Conservation (phyloP, 2,888 invertebrate species). For the Hypomecis atomaria region DNA sequence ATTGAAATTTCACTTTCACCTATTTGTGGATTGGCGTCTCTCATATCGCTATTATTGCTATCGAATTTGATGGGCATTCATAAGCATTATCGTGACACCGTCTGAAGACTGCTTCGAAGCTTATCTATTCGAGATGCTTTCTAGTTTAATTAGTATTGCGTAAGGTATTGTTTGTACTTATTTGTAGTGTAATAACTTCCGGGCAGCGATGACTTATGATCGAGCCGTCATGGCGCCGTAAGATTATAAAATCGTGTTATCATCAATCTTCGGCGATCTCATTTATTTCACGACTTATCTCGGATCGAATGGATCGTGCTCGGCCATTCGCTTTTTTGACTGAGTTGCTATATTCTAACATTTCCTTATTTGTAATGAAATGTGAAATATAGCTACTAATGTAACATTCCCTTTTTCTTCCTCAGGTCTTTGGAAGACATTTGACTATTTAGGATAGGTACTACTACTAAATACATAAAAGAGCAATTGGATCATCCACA, state of each 20-base stretch:
- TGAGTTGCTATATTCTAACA: not conserved
- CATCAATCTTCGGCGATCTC: constrained; percentile 35
- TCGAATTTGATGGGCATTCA: constrained; percentile 72
- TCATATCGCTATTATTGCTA: constrained; percentile 57
- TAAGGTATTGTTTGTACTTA: constrained; percentile 45
- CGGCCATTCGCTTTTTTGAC: constrained; percentile 27
- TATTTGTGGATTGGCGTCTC: constrained; percentile 61
- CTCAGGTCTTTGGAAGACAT: no score
- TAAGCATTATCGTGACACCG: constrained; percentile 65
- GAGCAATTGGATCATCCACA: no score
- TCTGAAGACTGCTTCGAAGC: constrained; percentile 7
- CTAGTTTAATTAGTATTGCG: constrained; percentile 65
- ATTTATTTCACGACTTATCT: constrained; percentile 35
- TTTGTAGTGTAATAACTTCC: constrained; percentile 29
- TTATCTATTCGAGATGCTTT: constrained; percentile 59
- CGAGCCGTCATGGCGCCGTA: constrained; percentile 20
- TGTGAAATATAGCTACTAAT: not conserved
- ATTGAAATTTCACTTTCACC: constrained; percentile 79
- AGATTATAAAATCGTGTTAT: constrained; percentile 27
- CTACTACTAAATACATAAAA: no score
- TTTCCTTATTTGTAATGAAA: not conserved
- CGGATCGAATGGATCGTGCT: constrained; percentile 28
- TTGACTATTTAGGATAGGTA: no score
- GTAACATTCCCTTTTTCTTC: not conserved
- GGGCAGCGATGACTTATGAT: constrained; percentile 31